These are phyloP conservation scores for Gonatopus flavifemur DNA, from an alignment of 1,140 invertebrate species.

Conservation along the genomic window DNA sequence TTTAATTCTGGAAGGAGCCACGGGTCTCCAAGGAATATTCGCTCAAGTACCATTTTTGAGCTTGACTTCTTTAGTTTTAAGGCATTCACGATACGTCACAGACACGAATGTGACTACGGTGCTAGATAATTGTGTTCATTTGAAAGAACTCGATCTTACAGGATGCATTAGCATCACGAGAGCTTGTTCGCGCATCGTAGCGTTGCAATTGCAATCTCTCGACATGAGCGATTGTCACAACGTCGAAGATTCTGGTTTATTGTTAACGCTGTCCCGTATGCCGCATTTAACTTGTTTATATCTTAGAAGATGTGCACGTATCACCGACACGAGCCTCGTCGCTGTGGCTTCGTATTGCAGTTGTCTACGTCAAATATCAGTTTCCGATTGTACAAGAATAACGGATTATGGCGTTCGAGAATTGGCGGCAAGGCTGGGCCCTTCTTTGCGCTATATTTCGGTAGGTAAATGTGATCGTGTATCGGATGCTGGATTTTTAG, in stretches of 20 bases:
- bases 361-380: constrained; percentile 80
- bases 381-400: constrained; percentile 86
- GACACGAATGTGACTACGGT: constrained; percentile 38
- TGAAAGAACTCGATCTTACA: constrained; percentile 64
- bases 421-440: constrained; percentile 78
- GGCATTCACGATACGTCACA: constrained; percentile 38
- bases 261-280: constrained; percentile 80
- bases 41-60: constrained; percentile 46
- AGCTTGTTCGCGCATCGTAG: constrained; percentile 63
- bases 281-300: constrained; percentile 87
- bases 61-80: constrained; percentile 40
- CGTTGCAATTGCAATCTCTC: constrained; percentile 69
- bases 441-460: constrained; percentile 80
- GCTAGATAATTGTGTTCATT: constrained; percentile 40
- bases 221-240: constrained; percentile 85
- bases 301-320: constrained; percentile 80
- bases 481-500: constrained; percentile 81
- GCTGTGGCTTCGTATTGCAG: constrained; percentile 85
- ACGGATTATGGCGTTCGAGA: constrained; percentile 91
- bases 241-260: constrained; percentile 80
- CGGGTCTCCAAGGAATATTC: constrained; percentile 75
- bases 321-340: constrained; percentile 79
- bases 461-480: constrained; percentile 87
- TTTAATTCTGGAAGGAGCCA: constrained; percentile 73
- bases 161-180: constrained; percentile 71